Evolutionary conservation across 2,888 invertebrate species (phyloP).

Genomic region (Drosophila peninsularis): DNA sequence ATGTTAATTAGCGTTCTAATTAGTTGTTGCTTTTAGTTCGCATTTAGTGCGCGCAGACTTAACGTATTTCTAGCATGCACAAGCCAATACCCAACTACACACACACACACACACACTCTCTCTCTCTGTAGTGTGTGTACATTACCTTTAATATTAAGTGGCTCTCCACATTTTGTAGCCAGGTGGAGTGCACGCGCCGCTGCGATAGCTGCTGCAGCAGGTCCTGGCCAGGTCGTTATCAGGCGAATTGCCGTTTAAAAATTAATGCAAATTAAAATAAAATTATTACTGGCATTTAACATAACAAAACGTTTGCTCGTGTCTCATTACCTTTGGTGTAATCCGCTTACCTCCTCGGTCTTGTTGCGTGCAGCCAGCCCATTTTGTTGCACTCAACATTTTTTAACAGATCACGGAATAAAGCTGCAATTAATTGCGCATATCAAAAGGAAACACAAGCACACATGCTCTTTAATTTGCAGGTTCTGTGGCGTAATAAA

Average conservation of each 20-base stretch:
- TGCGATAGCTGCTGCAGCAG: slow-evolving; percentile 13
- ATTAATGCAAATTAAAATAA: slow-evolving; percentile 65
- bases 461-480: slow-evolving; percentile 8
- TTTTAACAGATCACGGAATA: slow-evolving; percentile 51
- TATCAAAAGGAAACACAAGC: slow-evolving; percentile 29
- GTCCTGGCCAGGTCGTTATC: slow-evolving; percentile 22
- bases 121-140: neutral
- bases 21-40: slow-evolving; percentile 72
- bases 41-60: slow-evolving; percentile 47
- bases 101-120: neutral
- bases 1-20: slow-evolving; percentile 78
- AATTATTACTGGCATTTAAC: slow-evolving; percentile 60
- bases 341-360: neutral
- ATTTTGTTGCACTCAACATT: slow-evolving; percentile 49
- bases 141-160: slow-evolving; percentile 50
- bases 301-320: slow-evolving; percentile 56
- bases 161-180: slow-evolving; percentile 8
- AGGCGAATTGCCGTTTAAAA: slow-evolving; percentile 51
- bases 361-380: slow-evolving; percentile 53
- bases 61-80: slow-evolving; percentile 65
- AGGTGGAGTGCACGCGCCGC: slow-evolving; percentile 18
- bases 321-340: slow-evolving; percentile 7
- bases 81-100: slow-evolving; percentile 1
- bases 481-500: slow-evolving; percentile 39
- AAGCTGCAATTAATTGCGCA: slow-evolving; percentile 69